Conservation (phyloP, 2,888 invertebrate genomes). For the Macropis europaea region DNA sequence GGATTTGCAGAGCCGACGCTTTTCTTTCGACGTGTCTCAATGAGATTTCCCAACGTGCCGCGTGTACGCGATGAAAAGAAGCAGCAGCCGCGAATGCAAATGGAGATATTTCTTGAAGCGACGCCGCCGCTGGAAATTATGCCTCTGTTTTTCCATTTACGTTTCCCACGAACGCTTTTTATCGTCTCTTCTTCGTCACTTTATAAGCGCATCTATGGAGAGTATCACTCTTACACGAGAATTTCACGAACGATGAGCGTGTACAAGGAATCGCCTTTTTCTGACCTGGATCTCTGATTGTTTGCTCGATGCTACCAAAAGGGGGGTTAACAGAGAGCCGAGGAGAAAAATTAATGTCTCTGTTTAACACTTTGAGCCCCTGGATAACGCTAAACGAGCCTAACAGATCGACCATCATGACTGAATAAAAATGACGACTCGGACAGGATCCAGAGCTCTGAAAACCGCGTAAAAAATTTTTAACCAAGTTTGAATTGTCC, state of each 20-base stretch:
- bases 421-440: no score
- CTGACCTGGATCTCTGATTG: not conserved
- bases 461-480: no score
- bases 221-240: not conserved
- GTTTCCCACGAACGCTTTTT: slow-evolving; percentile 21
- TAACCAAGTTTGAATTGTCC: no score
- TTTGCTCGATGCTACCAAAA: no score
- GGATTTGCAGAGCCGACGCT: not conserved
- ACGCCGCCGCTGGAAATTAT: slow-evolving; percentile 9
- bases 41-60: slow-evolving; percentile 42
- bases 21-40: slow-evolving; percentile 26
- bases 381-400: no score
- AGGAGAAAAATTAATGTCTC: no score
- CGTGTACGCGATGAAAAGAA: slow-evolving; percentile 1
- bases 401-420: no score
- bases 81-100: slow-evolving; percentile 35
- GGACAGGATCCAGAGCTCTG: no score
- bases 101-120: not conserved
- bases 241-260: not conserved
- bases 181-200: not conserved
- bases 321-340: no score
- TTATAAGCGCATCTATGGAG: not conserved
- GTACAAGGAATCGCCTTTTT: not conserved
- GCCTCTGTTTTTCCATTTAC: slow-evolving; percentile 14
- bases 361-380: no score